Base-by-base conservation (phyloP, 37 sponge, comb jelly and placozoan species). In the Ianthella basta region DNA sequence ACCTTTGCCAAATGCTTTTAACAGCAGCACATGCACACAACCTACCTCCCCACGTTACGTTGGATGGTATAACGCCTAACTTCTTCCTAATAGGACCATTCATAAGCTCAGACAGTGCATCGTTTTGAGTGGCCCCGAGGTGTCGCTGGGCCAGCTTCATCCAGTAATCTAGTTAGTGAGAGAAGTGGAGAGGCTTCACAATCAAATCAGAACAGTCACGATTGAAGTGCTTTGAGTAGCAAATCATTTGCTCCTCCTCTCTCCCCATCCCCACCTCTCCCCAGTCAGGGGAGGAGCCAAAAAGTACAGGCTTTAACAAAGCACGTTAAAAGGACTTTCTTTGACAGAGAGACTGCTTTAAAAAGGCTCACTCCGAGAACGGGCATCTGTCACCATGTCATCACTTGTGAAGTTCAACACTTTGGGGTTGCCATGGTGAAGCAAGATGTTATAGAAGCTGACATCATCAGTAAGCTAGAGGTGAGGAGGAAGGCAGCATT, bases 31-130 rank as follows among this genome's bases (percentile, higher is more conserved):
- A 3, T 44, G 29, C 65, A 63, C 8, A 5, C 65, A 63, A 72
- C 84, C 50, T 32, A 91, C 92, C 89, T 84, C 93, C 93, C 93
- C 93, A 92, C 3, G 75, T 79, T 6, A 92, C 90, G 20, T 86
- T 86, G 0, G 56, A 55, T 25, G 93, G 93, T 19, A 92, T 92
- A 39, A 80, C 56, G 0, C 89, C 84, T 15, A 92, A 87, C 6
- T 92, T 74, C 72, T 89, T 73, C 27, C 79, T 82, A 82, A 92
- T 92, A 35, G 87, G 90, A 79, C 93, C 93, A 78, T 92, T 92
- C 93, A 92, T 92, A 60, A 92, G 87, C 0, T 56, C 81, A 83
- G 87, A 37, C 33, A 92, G 87, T 15, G 53, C 32, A 1, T 84
- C 83, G 14, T 50, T 64, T 34, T 86, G 82, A 75, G n/a, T 21